Conservation (phyloP, 2,113 vertebrate genomes). For the Hypanus sabinus region DNA sequence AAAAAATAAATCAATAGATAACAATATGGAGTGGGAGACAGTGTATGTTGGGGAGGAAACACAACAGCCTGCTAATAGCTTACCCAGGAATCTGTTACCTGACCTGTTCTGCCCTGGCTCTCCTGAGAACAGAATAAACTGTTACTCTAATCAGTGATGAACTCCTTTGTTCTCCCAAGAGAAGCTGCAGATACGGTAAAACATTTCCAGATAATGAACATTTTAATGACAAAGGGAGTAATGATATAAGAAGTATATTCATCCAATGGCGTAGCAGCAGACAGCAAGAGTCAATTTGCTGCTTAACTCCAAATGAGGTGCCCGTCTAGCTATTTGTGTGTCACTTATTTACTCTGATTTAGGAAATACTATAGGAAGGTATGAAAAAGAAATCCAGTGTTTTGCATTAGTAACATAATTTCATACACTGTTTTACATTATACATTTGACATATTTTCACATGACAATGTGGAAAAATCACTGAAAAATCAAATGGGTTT, state of each 20-base stretch:
- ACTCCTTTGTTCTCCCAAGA: neutral
- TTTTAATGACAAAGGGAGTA: conserved; percentile 1
- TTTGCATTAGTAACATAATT: neutral
- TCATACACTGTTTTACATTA: neutral
- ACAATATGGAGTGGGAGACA: neutral
- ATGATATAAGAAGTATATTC: neutral
- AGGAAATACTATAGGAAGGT: neutral
- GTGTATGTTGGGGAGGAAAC: neutral
- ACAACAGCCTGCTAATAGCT: conserved; percentile 24
- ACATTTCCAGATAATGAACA: conserved; percentile 29
- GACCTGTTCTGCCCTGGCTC: conserved; percentile 24
- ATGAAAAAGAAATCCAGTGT: neutral
- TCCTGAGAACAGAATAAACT: conserved; percentile 34
- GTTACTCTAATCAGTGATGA: conserved; percentile 30
- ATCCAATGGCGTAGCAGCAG: neutral
- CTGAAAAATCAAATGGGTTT: neutral
- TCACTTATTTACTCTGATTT: neutral
- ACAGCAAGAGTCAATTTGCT: neutral
- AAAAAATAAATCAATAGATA: conserved; percentile 32
- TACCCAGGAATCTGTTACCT: conserved; percentile 30
- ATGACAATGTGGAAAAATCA: neutral
- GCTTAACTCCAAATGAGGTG: neutral
- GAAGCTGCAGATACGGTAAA: conserved; percentile 17
- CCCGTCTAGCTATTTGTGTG: neutral
- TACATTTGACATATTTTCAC: neutral